A percentile compares a stretch with the other conserved stretches of the same genome.
Conservation (phyloP, 2,797 vertebrate genomes). For the Macropodus opercularis region DNA sequence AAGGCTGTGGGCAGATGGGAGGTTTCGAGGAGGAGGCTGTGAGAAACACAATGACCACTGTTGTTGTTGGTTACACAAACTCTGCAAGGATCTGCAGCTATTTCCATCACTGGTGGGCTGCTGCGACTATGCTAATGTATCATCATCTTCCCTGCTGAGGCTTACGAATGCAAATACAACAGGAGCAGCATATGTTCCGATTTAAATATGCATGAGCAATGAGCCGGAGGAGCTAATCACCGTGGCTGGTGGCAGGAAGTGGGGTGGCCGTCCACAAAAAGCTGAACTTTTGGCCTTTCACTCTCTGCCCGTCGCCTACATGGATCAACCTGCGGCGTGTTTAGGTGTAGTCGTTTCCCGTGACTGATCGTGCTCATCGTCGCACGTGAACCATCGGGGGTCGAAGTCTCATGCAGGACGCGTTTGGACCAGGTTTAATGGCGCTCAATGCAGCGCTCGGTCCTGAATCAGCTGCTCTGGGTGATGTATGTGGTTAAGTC, state of each 20-base stretch:
- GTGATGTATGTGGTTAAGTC: slow-evolving; percentile 42
- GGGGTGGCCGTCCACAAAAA: slow-evolving; percentile 2
- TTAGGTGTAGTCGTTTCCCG: not conserved
- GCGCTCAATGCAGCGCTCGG: too few relatives aligned
- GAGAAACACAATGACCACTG: slow-evolving; percentile 42
- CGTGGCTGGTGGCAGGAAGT: slow-evolving; percentile 4
- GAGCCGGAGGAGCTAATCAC: slow-evolving; percentile 46
- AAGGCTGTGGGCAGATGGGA: slow-evolving; percentile 31
- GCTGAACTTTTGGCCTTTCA: slow-evolving; percentile 29
- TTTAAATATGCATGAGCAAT: slow-evolving; percentile 51
- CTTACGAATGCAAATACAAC: slow-evolving; percentile 59
- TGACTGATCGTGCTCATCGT: not conserved
- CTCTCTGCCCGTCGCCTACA: not conserved
- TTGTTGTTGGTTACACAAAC: slow-evolving; percentile 48
- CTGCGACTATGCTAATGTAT: slow-evolving; percentile 47
- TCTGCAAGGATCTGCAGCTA: slow-evolving; percentile 38
- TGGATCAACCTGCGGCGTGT: not conserved
- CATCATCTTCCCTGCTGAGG: slow-evolving; percentile 46
- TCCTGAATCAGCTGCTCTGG: slow-evolving; percentile 25
- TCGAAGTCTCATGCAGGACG: too few relatives aligned
- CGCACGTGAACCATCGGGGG: too few relatives aligned
- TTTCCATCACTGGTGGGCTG: slow-evolving; percentile 50
- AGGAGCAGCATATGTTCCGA: slow-evolving; percentile 57
- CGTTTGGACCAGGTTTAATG: too few relatives aligned
- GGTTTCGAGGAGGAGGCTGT: slow-evolving; percentile 4